phyloP scores from a whole-genome alignment of 2,113 vertebrate genomes.

The Gymnogyps californianus region DNA sequence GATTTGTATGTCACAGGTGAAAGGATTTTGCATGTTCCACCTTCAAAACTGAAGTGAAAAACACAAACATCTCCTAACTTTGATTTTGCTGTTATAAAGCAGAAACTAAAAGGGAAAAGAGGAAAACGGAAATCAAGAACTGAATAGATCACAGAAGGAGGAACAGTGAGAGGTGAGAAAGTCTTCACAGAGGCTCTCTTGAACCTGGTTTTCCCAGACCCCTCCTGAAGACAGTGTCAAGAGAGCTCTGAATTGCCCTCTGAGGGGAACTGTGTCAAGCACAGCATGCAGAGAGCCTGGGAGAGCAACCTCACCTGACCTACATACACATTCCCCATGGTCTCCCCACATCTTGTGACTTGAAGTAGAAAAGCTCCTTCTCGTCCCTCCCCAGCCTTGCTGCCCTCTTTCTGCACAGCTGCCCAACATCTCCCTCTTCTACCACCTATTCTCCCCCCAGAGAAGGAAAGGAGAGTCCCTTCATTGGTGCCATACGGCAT shows the following conservation, averaged over 20 bases:
- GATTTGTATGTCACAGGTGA: neutral
- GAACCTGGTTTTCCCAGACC: neutral
- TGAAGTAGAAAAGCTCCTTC: neutral
- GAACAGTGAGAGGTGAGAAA: neutral
- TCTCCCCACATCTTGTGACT: too few species aligned
- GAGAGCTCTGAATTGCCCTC: neutral
- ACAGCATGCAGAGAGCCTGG: neutral
- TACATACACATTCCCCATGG: neutral
- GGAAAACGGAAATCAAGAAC: neutral
- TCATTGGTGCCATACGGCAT: accelerated
- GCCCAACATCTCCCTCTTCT: neutral
- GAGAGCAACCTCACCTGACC: neutral
- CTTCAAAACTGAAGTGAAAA: neutral
- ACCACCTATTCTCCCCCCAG: neutral
- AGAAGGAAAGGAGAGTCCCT: neutral
- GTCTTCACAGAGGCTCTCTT: neutral
- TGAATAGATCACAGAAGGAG: neutral
- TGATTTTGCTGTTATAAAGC: neutral
- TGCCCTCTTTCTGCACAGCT: neutral
- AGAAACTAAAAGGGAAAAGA: neutral
- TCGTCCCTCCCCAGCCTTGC: neutral
- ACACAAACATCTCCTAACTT: neutral
- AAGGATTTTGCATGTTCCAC: neutral
- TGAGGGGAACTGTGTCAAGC: neutral
- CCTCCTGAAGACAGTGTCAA: neutral